Conservation (phyloP, 2,113 vertebrate genomes). For the Muntiacus muntjak region DNA sequence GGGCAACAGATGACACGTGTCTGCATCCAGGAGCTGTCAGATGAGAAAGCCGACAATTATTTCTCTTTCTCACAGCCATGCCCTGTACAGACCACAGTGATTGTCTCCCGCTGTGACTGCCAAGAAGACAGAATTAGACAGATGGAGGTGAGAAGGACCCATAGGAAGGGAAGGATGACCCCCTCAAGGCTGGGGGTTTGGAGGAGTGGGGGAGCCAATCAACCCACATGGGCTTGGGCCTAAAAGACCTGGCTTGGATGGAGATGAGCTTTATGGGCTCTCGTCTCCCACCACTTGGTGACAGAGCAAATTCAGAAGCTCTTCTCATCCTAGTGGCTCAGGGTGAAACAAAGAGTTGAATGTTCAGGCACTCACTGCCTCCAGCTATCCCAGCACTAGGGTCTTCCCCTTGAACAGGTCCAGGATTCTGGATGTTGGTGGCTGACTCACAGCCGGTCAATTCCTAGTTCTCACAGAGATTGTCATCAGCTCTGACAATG, state of each 20-base stretch:
- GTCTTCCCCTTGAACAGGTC: neutral
- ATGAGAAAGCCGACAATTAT: neutral
- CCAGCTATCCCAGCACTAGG: neutral
- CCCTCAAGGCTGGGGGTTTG: too few species aligned
- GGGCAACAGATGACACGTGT: neutral
- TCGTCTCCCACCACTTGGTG: neutral
- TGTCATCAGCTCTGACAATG: neutral
- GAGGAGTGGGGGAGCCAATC: too few species aligned
- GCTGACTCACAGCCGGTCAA: accelerated
- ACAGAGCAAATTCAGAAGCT: neutral
- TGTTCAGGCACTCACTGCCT: neutral
- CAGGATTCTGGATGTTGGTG: too few species aligned
- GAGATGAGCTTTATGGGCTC: neutral
- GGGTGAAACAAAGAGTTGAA: neutral
- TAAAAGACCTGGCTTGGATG: neutral
- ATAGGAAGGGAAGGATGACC: neutral
- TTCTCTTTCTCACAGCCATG: constrained; percentile 75
- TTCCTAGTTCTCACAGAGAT: neutral
- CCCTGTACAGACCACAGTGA: constrained; percentile 83
- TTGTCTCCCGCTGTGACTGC: constrained; percentile 87
- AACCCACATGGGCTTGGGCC: too few species aligned
- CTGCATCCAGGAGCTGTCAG: neutral
- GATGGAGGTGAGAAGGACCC: constrained; percentile 86
- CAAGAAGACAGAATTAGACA: constrained; percentile 90
- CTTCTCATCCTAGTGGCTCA: neutral